phyloP scores from a whole-genome alignment of 1,140 invertebrate species.

The Lordiphosa mommai region DNA sequence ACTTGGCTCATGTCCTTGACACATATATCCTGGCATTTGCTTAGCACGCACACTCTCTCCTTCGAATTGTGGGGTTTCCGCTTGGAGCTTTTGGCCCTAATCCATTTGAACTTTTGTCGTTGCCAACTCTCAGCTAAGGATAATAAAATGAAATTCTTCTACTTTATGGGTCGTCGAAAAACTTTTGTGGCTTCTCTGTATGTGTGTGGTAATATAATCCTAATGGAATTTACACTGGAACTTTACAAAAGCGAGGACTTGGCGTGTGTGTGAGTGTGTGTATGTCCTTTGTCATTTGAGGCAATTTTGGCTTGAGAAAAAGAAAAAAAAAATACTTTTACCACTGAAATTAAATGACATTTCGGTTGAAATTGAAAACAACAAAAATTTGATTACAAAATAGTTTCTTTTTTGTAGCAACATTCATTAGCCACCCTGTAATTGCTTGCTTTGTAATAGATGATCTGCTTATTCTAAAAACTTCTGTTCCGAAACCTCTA shows the following conservation, averaged over 20 bases:
- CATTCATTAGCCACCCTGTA: no score
- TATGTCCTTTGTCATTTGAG: conserved; percentile 47
- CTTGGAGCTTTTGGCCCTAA: conserved; percentile 54
- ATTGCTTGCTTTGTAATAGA: no score
- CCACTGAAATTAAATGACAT: neutral
- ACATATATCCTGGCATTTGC: conserved; percentile 58
- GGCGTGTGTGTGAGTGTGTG: no score
- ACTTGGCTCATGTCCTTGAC: conserved; percentile 58
- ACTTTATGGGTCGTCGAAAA: conserved; percentile 52
- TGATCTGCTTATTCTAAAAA: no score
- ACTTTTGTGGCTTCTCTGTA: conserved; percentile 57
- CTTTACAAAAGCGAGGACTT: conserved; percentile 45
- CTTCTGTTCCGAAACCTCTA: no score
- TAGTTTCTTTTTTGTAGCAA: no score
- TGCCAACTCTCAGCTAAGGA: conserved; percentile 55
- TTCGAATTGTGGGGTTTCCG: conserved; percentile 60
- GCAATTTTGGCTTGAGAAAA: conserved; percentile 17
- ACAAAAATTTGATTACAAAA: neutral
- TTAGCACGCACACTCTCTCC: conserved; percentile 41
- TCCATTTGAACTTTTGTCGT: conserved; percentile 61
- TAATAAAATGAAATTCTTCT: conserved; percentile 65
- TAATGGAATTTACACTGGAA: conserved; percentile 76
- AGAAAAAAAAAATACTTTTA: neutral
- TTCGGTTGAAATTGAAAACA: conserved; percentile 18
- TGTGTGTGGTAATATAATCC: conserved; percentile 64